phyloP scores from a whole-genome alignment of 92 coral and sea anemone species.

The Umimayanthus kanabou region DNA sequence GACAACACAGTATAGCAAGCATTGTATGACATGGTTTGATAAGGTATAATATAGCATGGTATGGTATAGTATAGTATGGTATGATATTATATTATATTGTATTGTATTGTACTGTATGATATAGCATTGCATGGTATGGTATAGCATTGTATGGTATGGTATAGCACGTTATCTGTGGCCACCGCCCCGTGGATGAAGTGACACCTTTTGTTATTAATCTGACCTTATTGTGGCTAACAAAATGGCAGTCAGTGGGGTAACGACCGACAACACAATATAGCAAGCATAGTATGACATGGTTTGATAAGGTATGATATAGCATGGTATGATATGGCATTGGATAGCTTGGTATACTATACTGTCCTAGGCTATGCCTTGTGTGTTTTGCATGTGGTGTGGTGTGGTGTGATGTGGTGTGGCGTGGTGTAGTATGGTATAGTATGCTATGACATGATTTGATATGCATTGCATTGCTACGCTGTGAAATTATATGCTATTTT shows the following conservation, averaged over 20 bases:
- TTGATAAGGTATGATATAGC: background rate
- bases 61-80: background rate
- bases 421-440: too few relatives aligned
- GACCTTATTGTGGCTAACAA: conserved; percentile 46
- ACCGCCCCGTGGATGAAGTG: conserved; percentile 84
- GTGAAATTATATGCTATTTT: background rate
- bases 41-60: background rate
- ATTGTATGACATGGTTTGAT: background rate
- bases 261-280: background rate
- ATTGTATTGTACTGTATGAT: background rate
- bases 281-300: background rate
- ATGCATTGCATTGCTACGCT: too few relatives aligned
- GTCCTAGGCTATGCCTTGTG: too few relatives aligned
- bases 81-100: background rate
- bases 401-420: too few relatives aligned
- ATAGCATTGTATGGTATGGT: too few relatives aligned
- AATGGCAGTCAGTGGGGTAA: background rate
- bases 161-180: conserved; percentile 74
- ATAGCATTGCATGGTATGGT: too few relatives aligned
- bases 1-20: background rate
- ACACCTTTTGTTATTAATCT: conserved; percentile 52
- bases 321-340: background rate
- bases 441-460: background rate
- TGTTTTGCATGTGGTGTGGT: too few relatives aligned
- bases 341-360: too few relatives aligned